Evolutionary conservation across 2,113 vertebrate genomes (phyloP), one percentile per base, ranked within the genome.

Genomic region (Callopanchax toddi): DNA sequence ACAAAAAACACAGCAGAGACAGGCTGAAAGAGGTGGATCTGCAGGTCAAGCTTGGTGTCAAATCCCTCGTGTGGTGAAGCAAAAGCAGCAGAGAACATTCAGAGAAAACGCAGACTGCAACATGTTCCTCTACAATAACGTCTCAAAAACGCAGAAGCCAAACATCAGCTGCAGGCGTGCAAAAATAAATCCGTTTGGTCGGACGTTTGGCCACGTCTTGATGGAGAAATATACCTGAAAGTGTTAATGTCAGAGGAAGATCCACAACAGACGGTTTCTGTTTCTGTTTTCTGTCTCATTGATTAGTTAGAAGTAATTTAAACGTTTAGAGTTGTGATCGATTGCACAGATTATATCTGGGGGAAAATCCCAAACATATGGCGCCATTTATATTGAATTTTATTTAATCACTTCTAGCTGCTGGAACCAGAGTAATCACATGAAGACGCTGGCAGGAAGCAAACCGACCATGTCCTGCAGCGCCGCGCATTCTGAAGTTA

Each of bases 71-170:
- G 21, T 36, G 23, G 17, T 18, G 39, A 29, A 26, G 42, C 34
- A 36, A 59, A 67, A 52, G 6, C 20, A 22, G 22, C 15, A 52
- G 50, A 51, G 26, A 43, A 13, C 21, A 26, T 57, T 32, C 29
- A 32, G 10, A 32, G 6, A 32, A 5, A 39, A 44, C 37, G 12
- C 32, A 37, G 42, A 44, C 58, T 57, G 17, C n/a, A 18, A 26
- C 39, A 34, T 2, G 55, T 40, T 57, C 16, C 16, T 16, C 7
- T 20, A 46, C 21, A 53, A 53, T 9, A 5, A 46, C 37, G 16
- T 11, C 39, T 45, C 6, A 6, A 43, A 32, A 34, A 37, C 34
- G 7, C 29, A 45, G 51, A 13, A 2, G 2, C 36, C 20, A 51
- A 54, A n/a, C 5, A 9, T 9, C 49, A 17, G 6, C 58, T 49